Evolutionary conservation across 2,113 vertebrate species (phyloP), one percentile per base, ranked within the genome.

Genomic region (Microcebus ravelobensis): DNA sequence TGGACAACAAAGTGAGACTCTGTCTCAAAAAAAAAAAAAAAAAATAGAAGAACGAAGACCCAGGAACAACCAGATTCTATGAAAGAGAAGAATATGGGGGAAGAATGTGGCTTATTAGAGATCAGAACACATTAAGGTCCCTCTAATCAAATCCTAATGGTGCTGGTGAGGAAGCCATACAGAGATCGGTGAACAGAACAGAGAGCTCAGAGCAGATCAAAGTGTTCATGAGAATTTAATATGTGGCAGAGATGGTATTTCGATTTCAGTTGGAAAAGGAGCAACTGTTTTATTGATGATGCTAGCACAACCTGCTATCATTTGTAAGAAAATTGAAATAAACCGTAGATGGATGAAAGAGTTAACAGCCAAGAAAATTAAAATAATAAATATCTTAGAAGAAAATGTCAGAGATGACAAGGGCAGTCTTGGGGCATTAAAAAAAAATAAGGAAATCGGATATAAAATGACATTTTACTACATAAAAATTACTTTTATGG

Each of bases 301-400:
- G 63, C 50, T 20, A 48, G 42, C 20, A 29, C 27, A 13, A 73
- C n/a, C 71, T 36, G 23, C 55, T 86, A 50, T 81, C 73, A 93
- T 59, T 79, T 27, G 31, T 81, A 82, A 93, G 87, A 74, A 88
- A 82, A 31, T 45, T 48, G 23, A 90, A 96, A 55, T 50, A 96
- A 91, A 74, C 31, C 20, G 57, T 52, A 20, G 80, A 68, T 45
- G 82, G 81, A 81, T 77, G 50, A 18, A 81, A 52, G 23, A 80
- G 70, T 52, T 71, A 85, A 84, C 77, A 84, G 65, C 31, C 23
- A 3, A 85, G 39, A 87, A 91, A 65, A 83, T 17, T 76, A 48
- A 87, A 94, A 81, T 52, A 76, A 86, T 73, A 86, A 92, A 91
- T 85, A 81, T 85, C 82, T 88, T 77, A 31, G 45, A 61, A 88